These are phyloP conservation scores for Apis dorsata DNA, from an alignment of 1,140 invertebrate genomes.

Conservation along the genomic window DNA sequence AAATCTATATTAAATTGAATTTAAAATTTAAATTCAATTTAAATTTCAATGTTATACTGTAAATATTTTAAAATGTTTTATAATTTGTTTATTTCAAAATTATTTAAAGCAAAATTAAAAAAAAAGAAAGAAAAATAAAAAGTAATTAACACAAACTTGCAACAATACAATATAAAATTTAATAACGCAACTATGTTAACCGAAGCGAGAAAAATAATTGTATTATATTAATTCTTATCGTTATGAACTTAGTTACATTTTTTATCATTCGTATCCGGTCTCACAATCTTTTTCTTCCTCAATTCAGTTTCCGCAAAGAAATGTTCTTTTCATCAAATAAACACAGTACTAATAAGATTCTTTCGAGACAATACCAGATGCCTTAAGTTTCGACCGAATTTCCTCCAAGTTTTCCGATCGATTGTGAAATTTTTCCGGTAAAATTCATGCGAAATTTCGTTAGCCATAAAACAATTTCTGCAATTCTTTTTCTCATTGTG, in stretches of 20 bases:
- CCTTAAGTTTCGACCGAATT: slow-evolving; percentile 16
- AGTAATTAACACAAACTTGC: background rate
- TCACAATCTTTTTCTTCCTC: slow-evolving; percentile 25
- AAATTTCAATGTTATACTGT: background rate
- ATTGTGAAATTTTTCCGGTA: slow-evolving; percentile 35
- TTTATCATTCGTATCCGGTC: background rate
- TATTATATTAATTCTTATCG: no score
- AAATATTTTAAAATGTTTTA: background rate
- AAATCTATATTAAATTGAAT: no score
- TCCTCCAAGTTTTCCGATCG: slow-evolving; percentile 4
- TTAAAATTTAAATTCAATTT: no score
- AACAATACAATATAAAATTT: no score
- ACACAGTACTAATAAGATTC: slow-evolving; percentile 32
- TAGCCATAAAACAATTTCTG: background rate
- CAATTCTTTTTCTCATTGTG: background rate
- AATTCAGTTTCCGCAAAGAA: slow-evolving; percentile 6
- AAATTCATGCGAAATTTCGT: background rate
- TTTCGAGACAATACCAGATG: background rate
- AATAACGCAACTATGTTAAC: no score
- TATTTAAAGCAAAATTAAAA: background rate
- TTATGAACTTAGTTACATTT: background rate
- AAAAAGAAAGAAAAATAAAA: background rate
- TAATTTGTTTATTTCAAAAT: background rate
- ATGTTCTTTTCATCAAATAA: slow-evolving; percentile 20
- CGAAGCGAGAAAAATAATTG: slow-evolving; percentile 16